These are phyloP conservation scores for Eudorcas thomsonii DNA, from an alignment of 2,113 vertebrate genomes.

Conservation along the genomic window DNA sequence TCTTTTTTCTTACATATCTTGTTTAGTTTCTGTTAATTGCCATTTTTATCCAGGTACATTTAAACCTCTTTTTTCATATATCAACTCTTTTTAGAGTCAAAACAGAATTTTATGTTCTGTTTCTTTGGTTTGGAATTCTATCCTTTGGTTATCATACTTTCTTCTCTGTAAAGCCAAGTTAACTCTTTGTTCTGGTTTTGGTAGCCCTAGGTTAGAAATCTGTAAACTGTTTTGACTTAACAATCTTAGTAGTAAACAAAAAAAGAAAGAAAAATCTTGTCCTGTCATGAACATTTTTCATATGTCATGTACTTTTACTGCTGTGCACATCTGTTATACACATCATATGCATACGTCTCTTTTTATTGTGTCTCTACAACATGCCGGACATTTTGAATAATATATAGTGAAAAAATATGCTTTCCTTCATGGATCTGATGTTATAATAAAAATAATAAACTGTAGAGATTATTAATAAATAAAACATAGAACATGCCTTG, in stretches of 20 bases:
- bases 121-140: not conserved
- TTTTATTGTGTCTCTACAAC: not conserved
- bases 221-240: not conserved
- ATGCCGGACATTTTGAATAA: not conserved
- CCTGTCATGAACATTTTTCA: not conserved
- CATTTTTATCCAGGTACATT: not conserved
- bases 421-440: not conserved
- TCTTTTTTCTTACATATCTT: not conserved
- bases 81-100: not conserved
- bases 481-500: not conserved
- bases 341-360: not conserved
- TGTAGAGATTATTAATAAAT: not conserved
- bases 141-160: not conserved
- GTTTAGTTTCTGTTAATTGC: not conserved
- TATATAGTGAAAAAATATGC: not conserved
- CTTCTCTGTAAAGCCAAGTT: not conserved
- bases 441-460: not conserved
- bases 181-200: conserved; percentile 16
- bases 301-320: not conserved
- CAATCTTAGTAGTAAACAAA: not conserved
- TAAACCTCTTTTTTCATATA: not conserved
- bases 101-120: not conserved
- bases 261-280: not conserved
- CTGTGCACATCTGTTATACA: not conserved
- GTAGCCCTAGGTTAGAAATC: not conserved